Base-by-base conservation (phyloP, 2,113 vertebrate species). In the Myotis yumanensis region DNA sequence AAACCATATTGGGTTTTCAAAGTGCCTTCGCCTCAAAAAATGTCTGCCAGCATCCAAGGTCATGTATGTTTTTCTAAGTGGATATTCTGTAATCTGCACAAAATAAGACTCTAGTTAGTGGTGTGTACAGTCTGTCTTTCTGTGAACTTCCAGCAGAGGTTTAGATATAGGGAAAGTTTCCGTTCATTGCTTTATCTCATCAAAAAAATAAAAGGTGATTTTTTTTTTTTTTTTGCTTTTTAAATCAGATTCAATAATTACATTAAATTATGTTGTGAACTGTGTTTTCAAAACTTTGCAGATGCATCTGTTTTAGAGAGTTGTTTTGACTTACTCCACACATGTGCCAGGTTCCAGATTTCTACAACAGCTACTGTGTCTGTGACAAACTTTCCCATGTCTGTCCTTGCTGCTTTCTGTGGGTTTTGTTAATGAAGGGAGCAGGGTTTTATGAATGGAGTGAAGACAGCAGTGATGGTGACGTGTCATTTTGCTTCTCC, bases 1-100 rank as follows among this genome's bases (percentile, higher is more conserved):
- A 98, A 98, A 98, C 98, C 98, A 98, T 98, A 98, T 98, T 98
- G 98, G 98, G 98, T 99, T 98, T 98, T 98, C 98, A 97, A 99
- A 99, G 99, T 99, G 99, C 99, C 99, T 99, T 99, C 97, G 93
- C 97, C 98, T 98, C 96, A 92, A 93, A 94, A 98, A 96, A 96
- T 92, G 94, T 98, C 98, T 98, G 98, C 98, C 98, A 98, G 97
- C 98, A 97, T 97, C 97, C 81, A 92, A 96, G 93, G 96, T 94
- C 88, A 75, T 75, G 28, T 73, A 5, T 92, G 86, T 96, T 97
- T 98, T 95, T 97, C 64, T 94, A 75, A 96, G 96, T 96, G 96
- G 35, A 11, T 85, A 86, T 94, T 92, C 88, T 97, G 46, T 96
- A 95, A 91, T 96, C 97, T 97, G 77, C 98, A 97, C 82, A 93